Percentiles rank a stretch among this genome's conserved stretches.
phyloP scores from a whole-genome alignment of 2,888 invertebrate species.

The Bugula neritina region DNA sequence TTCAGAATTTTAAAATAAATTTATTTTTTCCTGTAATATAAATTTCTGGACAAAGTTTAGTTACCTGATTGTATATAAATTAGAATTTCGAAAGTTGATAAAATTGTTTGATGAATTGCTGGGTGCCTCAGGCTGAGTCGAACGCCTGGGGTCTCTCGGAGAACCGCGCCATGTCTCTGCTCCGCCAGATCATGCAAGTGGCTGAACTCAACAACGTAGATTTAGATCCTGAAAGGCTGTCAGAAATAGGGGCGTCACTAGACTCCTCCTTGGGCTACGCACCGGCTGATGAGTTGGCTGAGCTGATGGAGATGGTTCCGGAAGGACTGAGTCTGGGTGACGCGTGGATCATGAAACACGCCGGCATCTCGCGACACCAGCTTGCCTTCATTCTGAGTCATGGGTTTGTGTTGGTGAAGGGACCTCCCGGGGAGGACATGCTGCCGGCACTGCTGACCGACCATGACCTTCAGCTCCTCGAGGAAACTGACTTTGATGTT shows the following conservation, averaged over 20 bases:
- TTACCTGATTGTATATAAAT: too few species aligned
- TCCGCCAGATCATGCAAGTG: not conserved
- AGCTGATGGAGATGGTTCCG: slow-evolving; percentile 10
- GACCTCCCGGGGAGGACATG: not conserved
- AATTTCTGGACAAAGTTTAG: too few species aligned
- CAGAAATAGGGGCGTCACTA: not conserved
- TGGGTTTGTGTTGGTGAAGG: not conserved
- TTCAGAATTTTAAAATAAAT: too few species aligned
- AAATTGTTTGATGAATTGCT: too few species aligned
- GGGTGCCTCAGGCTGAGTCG: not conserved
- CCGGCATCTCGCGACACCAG: not conserved
- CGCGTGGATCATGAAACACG: not conserved
- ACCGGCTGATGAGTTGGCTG: not conserved
- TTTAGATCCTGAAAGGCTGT: not conserved
- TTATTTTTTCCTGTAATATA: too few species aligned
- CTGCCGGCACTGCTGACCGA: not conserved
- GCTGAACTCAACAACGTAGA: slow-evolving; percentile 1
- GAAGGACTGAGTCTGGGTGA: slow-evolving; percentile 21
- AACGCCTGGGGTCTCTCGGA: not conserved
- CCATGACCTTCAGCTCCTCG: not conserved
- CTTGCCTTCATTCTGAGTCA: not conserved
- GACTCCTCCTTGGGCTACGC: not conserved
- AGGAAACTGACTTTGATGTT: slow-evolving; percentile 4
- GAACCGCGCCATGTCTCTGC: not conserved
- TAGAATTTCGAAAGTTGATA: too few species aligned